These are phyloP conservation scores for Acridotheres tristis DNA, from an alignment of 2,797 vertebrate species.

Conservation along the genomic window DNA sequence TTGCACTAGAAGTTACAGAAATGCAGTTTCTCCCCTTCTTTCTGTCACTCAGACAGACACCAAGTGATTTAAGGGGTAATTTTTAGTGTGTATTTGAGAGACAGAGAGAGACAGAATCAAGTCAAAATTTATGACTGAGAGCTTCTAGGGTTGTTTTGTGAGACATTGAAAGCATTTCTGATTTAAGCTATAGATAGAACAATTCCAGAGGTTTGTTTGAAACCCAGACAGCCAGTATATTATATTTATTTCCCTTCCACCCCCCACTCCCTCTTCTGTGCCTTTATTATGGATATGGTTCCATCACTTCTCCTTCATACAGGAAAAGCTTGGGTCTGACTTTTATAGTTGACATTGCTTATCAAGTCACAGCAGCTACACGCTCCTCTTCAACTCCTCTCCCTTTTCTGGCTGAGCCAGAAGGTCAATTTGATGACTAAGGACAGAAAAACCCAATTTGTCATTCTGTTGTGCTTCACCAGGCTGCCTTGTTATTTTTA, in stretches of 20 bases:
- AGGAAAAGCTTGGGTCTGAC: not conserved
- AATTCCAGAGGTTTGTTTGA: not conserved
- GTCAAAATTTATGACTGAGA: not conserved
- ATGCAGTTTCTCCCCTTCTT: not conserved
- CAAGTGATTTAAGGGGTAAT: not conserved
- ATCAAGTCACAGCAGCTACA: not conserved
- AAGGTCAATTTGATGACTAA: conserved; percentile 6
- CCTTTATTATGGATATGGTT: not conserved
- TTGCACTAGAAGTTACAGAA: not conserved
- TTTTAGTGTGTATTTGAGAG: not conserved
- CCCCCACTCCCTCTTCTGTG: rapidly evolving
- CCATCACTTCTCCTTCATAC: not conserved
- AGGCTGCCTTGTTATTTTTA: conserved; percentile 31
- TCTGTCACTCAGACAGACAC: not conserved
- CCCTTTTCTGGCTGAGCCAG: not conserved
- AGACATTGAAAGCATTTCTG: not conserved
- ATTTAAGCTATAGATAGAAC: not conserved
- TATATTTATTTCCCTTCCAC: rapidly evolving
- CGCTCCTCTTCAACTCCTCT: not conserved
- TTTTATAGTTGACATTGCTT: not conserved
- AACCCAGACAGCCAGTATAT: not conserved
- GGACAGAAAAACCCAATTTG: conserved; percentile 15
- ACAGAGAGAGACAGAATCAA: not conserved
- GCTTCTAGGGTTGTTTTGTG: not conserved
- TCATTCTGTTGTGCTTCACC: conserved; percentile 11